Conservation (phyloP, 1,140 invertebrate species). For the Lamellibrachia luymesi region DNA sequence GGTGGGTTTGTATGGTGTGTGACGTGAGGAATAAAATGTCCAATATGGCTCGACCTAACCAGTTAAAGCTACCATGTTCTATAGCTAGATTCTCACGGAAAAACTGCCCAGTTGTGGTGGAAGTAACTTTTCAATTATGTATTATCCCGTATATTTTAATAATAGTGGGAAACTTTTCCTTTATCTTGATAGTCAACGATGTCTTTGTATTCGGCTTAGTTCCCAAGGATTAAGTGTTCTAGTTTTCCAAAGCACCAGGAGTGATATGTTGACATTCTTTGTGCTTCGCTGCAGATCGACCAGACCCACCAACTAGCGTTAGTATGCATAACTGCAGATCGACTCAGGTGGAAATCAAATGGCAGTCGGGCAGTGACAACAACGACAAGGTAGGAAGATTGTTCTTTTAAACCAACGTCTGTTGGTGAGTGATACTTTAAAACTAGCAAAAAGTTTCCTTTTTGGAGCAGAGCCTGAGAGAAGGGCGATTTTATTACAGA, state of each 20-base stretch:
- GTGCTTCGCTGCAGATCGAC: constrained; percentile 14
- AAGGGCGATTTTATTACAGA: too few relatives aligned
- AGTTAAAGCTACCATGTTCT: too few relatives aligned
- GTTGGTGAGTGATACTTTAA: neutral
- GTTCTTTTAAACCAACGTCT: too few relatives aligned
- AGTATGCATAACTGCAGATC: neutral
- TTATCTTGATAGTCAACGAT: neutral
- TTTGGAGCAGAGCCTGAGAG: too few relatives aligned
- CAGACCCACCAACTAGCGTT: constrained; percentile 7
- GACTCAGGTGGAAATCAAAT: constrained; percentile 69
- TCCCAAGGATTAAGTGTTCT: neutral
- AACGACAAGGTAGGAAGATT: constrained; percentile 60
- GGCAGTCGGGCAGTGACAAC: constrained; percentile 89
- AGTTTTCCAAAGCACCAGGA: neutral
- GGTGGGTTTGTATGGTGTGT: neutral
- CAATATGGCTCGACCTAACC: neutral
- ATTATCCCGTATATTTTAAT: neutral
- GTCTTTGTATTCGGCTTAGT: neutral
- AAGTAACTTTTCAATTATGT: neutral
- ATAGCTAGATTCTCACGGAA: too few relatives aligned
- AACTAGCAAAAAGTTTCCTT: neutral
- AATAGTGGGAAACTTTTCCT: too few relatives aligned
- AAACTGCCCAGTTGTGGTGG: too few relatives aligned
- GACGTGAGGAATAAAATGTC: neutral
- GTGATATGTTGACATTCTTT: neutral